Conservation (phyloP, 1,140 invertebrate genomes). For the Calliopsis andreniformis region DNA sequence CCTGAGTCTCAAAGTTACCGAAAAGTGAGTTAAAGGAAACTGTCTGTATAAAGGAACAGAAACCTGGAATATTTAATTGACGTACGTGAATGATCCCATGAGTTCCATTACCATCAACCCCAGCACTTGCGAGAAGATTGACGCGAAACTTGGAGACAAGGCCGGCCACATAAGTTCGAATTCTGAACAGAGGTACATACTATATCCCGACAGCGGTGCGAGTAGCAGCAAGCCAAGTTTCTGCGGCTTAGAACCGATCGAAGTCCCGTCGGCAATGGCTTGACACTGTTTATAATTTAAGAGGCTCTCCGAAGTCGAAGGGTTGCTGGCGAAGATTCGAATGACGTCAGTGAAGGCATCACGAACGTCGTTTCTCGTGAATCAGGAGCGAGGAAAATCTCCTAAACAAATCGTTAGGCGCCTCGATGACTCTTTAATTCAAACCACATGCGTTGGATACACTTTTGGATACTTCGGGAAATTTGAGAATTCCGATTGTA, state of each 20-base stretch:
- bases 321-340: constrained; percentile 20
- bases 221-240: constrained; percentile 47
- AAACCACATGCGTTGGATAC: no score
- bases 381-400: background rate
- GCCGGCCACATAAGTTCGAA: constrained; percentile 8
- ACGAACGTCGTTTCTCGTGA: background rate
- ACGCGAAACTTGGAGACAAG: constrained; percentile 14
- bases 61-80: background rate
- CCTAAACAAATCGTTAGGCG: background rate
- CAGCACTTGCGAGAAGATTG: constrained; percentile 15
- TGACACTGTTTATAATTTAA: constrained; percentile 75
- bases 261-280: constrained; percentile 55
- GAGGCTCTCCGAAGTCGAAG: constrained; percentile 47
- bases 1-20: no score
- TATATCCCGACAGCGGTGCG: background rate
- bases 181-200: constrained; percentile 15
- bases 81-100: background rate
- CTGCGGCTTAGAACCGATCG: constrained; percentile 51
- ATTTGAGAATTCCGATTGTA: no score
- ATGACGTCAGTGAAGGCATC: constrained; percentile 16
- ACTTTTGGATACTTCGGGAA: no score
- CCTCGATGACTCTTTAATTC: background rate
- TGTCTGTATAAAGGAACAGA: no score
- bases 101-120: constrained; percentile 5
- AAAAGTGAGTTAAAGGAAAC: no score